Conservation (phyloP, 2,797 vertebrate species). For the Trachops cirrhosus region DNA sequence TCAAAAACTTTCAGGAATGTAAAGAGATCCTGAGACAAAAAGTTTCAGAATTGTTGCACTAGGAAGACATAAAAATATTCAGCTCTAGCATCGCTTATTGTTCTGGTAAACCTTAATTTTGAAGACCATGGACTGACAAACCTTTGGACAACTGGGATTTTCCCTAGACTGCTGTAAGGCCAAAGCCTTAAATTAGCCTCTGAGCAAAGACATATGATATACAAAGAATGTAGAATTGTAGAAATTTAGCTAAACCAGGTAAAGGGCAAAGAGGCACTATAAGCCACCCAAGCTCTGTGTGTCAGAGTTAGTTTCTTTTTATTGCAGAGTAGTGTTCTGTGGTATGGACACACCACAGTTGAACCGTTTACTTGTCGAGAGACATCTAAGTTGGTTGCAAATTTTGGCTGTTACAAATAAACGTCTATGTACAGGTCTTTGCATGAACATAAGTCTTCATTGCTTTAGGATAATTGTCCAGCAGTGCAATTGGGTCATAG, state of each 20-base stretch:
- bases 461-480: not conserved
- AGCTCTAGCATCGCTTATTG: not conserved
- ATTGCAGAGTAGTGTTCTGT: not conserved
- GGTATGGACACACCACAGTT: too few species aligned
- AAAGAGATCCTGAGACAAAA: not conserved
- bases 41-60: not conserved
- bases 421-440: not conserved
- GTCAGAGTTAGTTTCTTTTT: not conserved
- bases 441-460: not conserved
- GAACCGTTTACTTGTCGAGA: not conserved
- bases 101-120: not conserved
- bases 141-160: not conserved
- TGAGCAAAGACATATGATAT: not conserved
- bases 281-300: not conserved
- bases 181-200: not conserved
- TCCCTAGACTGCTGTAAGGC: not conserved
- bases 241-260: not conserved
- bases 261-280: not conserved
- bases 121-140: not conserved
- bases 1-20: not conserved
- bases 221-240: not conserved
- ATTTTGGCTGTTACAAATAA: not conserved
- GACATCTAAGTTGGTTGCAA: not conserved
- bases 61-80: not conserved
- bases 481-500: not conserved